These are phyloP conservation scores for Brachypalpus laphriformis DNA, from an alignment of 2,888 invertebrate genomes.

Conservation along the genomic window DNA sequence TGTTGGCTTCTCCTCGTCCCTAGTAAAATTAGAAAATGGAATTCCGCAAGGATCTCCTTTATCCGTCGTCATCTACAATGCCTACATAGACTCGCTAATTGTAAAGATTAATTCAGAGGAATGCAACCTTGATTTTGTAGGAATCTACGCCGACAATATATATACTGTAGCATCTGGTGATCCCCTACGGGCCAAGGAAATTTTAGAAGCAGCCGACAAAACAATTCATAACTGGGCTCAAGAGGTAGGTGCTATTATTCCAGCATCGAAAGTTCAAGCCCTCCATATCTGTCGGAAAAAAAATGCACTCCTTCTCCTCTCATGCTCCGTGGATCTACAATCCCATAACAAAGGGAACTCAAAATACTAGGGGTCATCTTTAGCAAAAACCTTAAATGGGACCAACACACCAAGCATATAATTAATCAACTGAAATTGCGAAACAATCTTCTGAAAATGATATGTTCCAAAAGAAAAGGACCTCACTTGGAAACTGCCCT, in stretches of 20 bases:
- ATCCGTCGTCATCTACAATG: not conserved
- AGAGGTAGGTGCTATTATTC: too few relatives aligned
- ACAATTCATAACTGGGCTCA: too few relatives aligned
- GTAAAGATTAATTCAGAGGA: not conserved
- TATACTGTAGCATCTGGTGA: too few relatives aligned
- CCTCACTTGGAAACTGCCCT: slow-evolving; percentile 1
- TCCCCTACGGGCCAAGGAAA: too few relatives aligned
- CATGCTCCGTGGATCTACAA: not conserved
- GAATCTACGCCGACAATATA: too few relatives aligned
- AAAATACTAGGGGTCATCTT: not conserved
- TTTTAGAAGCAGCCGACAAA: too few relatives aligned
- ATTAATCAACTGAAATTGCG: not conserved
- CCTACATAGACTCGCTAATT: slow-evolving; percentile 6
- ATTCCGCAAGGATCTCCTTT: slow-evolving; percentile 6
- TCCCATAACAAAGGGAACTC: not conserved
- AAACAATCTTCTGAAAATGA: slow-evolving; percentile 1
- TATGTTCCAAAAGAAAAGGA: not conserved
- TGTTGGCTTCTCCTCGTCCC: not conserved
- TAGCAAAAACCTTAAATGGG: not conserved
- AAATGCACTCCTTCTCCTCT: not conserved
- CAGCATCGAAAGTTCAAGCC: too few relatives aligned
- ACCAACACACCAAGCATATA: too few relatives aligned
- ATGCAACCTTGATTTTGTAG: too few relatives aligned
- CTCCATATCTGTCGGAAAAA: too few relatives aligned
- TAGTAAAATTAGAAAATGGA: not conserved